Base-by-base conservation (phyloP, 1,140 invertebrate genomes). In the Brachionus angularis region DNA sequence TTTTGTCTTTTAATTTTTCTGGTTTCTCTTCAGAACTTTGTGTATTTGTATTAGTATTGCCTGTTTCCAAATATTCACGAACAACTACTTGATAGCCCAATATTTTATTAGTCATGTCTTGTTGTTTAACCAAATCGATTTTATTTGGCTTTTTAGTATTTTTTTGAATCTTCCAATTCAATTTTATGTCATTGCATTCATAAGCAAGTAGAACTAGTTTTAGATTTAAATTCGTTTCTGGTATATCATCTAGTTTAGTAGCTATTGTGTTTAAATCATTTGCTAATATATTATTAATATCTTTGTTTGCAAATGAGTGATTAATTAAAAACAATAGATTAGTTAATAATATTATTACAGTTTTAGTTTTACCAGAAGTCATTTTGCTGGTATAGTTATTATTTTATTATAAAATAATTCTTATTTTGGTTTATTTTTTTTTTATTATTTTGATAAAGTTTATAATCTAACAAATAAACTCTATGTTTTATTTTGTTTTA, bases 211-310 rank as follows among this genome's bases (percentile, higher is more conserved):
- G 31, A 7, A 67, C 7, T 10, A 67, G 62, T 34, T 67, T 67
- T 50, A 67, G 29, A 33, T 67, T 67, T 23, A 67, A 67, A 67
- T 47, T 67, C 29, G 62, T 67, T 23, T 67, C 62, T 8, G 62
- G 62, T 67, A 67, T 67, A 12, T 67, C 62, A 42, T 67, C 62
- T 21, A 67, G 23, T 25, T 67, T 67, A 18, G 62, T 67, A 2
- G 62, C 62, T 21, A 67, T 67, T 50, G 47, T 67, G 29, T 67
- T 67, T 27, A 67, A 29, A 21, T 67, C 62, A 34, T 67, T 67
- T 7, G 47, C 29, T 34, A 67, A 50, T 18, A 46, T 16, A 31
- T 67, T 67, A 27, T 58, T 58, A 1, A 58, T 58, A 39, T 58
- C 53, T 36, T 34, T 31, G n/a, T 36, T 58, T 36, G 33, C 34